Base-by-base conservation (phyloP, 64 coral and sea anemone genomes). In the Catalaphyllia jardinei region DNA sequence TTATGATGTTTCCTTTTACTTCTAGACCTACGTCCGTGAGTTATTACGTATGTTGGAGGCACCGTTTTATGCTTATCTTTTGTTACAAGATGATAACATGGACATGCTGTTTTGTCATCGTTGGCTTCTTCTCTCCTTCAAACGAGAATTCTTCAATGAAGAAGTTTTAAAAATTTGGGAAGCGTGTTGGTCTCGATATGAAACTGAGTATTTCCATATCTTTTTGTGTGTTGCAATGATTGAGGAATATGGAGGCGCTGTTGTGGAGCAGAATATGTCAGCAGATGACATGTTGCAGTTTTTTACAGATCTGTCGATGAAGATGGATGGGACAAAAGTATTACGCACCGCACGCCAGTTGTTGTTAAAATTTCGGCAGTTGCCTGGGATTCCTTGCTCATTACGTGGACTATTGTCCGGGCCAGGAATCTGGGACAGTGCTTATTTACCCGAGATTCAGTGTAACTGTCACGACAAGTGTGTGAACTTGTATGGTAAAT, bases 141-240 rank as follows among this genome's bases (percentile, higher is more conserved):
- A 99, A 64, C 90, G 97, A 93, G 97, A 99, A 87, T 99, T 99
- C 67, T 95, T 93, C 59, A 91, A 99, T 89, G 87, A 88, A 12
- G 90, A 99, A 52, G 86, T 88, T 10, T 61, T 74, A 18, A 88
- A 74, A 39, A 99, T 99, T 94, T 99, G 97, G 97, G 97, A 99
- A 87, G 97, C 97, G 8, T 99, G 93, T 49, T 99, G 97, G 97
- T 99, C 94, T 30, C 94, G 88, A 24, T 99, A 99, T 54, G 94
- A 99, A 75, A 99, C 97, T 22, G 94, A 99, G 60, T 99, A 93
- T 74, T 99, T 99, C 30, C 97, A 99, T 55, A 95, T 99, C 73
- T 99, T 99, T 63, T 42, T 99, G 72, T 95, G 94, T 88, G 97
- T 99, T 72, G 97, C 97, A 51, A 80, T 99, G 72, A 79, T 99